Conservation (phyloP, 2,113 vertebrate species). For the Acanthochromis polyacanthus region DNA sequence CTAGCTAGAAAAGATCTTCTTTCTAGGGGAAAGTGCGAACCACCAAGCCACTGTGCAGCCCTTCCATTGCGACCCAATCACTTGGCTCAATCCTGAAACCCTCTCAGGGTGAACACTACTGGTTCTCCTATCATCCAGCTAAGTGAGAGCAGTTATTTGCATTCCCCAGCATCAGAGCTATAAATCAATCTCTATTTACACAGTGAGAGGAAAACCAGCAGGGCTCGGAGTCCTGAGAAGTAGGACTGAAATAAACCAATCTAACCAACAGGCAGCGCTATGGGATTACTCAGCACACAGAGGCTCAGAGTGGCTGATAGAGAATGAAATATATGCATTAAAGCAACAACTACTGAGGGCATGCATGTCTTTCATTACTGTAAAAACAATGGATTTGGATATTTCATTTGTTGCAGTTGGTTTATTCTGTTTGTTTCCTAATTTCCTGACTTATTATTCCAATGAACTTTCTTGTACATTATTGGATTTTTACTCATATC, state of each 20-base stretch:
- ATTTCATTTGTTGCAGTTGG: too few species aligned
- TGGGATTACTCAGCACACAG: neutral
- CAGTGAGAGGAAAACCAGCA: conserved; percentile 27
- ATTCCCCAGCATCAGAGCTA: conserved; percentile 26
- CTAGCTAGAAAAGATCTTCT: too few species aligned
- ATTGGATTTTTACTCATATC: too few species aligned
- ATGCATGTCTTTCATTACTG: neutral
- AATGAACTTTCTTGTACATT: too few species aligned
- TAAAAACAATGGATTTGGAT: too few species aligned
- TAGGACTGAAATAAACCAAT: neutral
- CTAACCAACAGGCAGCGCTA: neutral
- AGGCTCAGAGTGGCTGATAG: neutral
- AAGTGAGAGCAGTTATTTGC: conserved; percentile 27
- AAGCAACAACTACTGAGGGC: neutral
- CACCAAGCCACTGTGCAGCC: too few species aligned
- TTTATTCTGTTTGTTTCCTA: too few species aligned
- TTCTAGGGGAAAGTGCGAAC: too few species aligned
- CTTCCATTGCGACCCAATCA: neutral
- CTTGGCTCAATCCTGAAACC: neutral
- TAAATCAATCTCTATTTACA: conserved; percentile 26
- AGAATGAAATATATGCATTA: neutral
- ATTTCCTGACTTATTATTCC: too few species aligned
- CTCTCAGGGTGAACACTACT: neutral
- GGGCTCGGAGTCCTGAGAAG: neutral
- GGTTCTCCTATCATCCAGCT: neutral